These are phyloP conservation scores for Embiotoca jacksoni DNA, from an alignment of 2,113 vertebrate species.

Conservation along the genomic window DNA sequence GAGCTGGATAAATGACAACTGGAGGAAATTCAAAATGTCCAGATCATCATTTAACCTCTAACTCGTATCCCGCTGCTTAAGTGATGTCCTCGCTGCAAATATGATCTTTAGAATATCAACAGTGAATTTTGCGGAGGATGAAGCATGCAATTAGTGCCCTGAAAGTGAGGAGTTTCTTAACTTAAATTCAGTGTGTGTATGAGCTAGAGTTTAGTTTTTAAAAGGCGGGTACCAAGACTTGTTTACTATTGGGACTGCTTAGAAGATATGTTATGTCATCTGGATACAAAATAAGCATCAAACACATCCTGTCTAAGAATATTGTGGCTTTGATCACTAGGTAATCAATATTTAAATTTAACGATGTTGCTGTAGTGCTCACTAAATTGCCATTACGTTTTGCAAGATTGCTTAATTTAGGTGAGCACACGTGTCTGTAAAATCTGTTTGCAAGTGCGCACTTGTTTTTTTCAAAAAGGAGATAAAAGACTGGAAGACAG, in stretches of 20 bases:
- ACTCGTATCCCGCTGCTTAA: slow-evolving; percentile 64
- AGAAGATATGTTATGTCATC: too few species aligned
- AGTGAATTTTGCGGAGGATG: slow-evolving; percentile 31
- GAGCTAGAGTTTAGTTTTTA: not conserved
- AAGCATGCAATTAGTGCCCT: slow-evolving; percentile 28
- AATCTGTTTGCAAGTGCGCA: not conserved
- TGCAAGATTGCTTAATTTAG: not conserved
- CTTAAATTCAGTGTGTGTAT: not conserved
- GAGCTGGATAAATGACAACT: slow-evolving; percentile 56
- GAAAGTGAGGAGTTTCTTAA: slow-evolving; percentile 30
- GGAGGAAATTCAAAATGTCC: slow-evolving; percentile 58
- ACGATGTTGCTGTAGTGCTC: too few species aligned
- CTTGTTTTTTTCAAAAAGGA: not conserved
- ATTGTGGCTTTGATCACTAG: not conserved
- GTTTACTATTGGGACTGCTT: not conserved
- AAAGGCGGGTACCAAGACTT: not conserved
- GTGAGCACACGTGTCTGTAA: too few species aligned
- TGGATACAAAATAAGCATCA: too few species aligned
- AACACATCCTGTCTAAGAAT: too few species aligned
- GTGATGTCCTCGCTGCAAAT: slow-evolving; percentile 62
- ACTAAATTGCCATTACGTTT: not conserved
- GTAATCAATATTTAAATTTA: not conserved
- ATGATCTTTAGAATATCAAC: slow-evolving; percentile 58
- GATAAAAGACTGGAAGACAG: not conserved
- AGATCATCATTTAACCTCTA: slow-evolving; percentile 68